A percentile compares a stretch with the other conserved stretches of the same genome.
Conservation (phyloP, 2,113 vertebrate genomes). For the Cichladusa arquata region DNA sequence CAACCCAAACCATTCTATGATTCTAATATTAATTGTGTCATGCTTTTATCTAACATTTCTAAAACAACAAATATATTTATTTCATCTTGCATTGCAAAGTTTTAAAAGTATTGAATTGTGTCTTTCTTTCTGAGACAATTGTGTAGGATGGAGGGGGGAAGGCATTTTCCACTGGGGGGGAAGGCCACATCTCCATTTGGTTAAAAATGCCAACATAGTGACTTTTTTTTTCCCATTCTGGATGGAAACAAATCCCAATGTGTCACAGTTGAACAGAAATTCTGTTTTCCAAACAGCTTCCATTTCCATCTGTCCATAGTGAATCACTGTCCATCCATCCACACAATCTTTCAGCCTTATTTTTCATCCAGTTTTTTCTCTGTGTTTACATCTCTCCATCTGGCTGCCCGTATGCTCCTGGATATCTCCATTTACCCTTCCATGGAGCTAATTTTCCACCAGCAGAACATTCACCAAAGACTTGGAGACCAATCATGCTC, state of each 20-base stretch:
- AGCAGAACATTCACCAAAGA: background rate
- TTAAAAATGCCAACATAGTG: background rate
- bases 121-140: background rate
- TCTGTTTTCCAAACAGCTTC: constrained; percentile 56
- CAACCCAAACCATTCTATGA: background rate
- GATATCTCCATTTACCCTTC: constrained; percentile 47
- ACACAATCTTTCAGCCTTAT: constrained; percentile 40
- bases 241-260: background rate
- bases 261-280: constrained; percentile 24
- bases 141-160: background rate
- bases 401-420: constrained; percentile 45
- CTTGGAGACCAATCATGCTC: background rate
- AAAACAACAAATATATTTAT: background rate
- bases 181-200: background rate
- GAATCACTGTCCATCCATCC: constrained; percentile 59
- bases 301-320: constrained; percentile 52
- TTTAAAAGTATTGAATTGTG: background rate
- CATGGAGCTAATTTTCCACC: constrained; percentile 11
- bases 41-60: background rate
- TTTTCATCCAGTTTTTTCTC: constrained; percentile 41
- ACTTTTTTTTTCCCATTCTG: background rate
- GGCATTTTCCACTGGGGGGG: background rate
- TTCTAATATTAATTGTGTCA: background rate
- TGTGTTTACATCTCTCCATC: constrained; percentile 51
- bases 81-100: background rate